phyloP scores from a whole-genome alignment of 2,797 vertebrate genomes.

The Galaxias olidus region DNA sequence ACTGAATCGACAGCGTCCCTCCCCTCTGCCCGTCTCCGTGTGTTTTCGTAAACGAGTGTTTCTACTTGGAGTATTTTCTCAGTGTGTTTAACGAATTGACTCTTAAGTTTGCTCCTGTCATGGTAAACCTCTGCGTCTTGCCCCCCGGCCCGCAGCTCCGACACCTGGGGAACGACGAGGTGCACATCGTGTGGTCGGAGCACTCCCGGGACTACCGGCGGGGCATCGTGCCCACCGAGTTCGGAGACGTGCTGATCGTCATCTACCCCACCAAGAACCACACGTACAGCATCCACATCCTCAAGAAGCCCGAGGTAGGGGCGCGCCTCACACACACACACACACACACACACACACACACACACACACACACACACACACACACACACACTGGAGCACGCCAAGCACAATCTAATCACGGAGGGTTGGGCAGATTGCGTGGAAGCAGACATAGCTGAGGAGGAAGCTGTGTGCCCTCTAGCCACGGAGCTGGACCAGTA shows the following conservation, averaged over 20 bases:
- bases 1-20: too few species aligned
- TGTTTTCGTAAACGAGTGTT: too few species aligned
- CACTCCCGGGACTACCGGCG: conserved; percentile 94
- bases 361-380: not conserved
- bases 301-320: conserved; percentile 95
- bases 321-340: not conserved
- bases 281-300: conserved; percentile 97
- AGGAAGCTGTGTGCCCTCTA: too few species aligned
- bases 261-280: conserved; percentile 99
- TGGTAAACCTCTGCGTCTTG: not conserved
- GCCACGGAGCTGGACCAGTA: too few species aligned
- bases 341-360: not conserved
- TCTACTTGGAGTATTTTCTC: too few species aligned
- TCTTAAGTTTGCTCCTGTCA: too few species aligned
- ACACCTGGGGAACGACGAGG: conserved; percentile 97
- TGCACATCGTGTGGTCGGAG: conserved; percentile 98
- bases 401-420: too few species aligned
- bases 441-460: too few species aligned
- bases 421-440: too few species aligned
- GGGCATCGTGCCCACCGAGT: conserved; percentile 97
- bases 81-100: too few species aligned
- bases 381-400: too few species aligned
- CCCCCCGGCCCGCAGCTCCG: conserved; percentile 79
- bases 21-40: too few species aligned
- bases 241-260: conserved; percentile 94